Evolutionary conservation across 2,888 invertebrate species (phyloP).

Genomic region (Agriopis marginaria): DNA sequence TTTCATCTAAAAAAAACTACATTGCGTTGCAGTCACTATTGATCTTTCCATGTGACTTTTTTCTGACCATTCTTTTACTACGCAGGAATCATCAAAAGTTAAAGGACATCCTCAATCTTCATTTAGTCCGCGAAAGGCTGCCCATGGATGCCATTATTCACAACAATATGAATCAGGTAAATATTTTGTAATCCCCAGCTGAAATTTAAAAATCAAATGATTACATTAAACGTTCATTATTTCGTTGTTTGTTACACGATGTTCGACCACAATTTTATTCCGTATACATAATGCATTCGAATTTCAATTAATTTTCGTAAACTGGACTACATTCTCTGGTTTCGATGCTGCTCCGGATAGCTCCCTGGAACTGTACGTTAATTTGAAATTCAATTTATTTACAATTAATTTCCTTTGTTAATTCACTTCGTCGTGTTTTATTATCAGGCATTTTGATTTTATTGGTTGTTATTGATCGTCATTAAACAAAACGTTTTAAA

Average conservation of each 20-base stretch:
- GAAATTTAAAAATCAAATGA: constrained; percentile 28
- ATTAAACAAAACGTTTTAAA: constrained; percentile 45
- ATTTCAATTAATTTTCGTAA: constrained; percentile 57
- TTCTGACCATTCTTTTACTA: constrained; percentile 11
- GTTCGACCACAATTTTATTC: constrained; percentile 37
- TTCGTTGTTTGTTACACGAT: constrained; percentile 42
- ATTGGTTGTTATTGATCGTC: constrained; percentile 44
- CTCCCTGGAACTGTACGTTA: constrained; percentile 79
- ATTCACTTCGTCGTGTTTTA: constrained; percentile 45
- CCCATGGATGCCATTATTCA: constrained; percentile 91
- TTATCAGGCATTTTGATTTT: constrained; percentile 42
- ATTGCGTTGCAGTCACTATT: too few relatives aligned
- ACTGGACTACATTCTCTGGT: constrained; percentile 65
- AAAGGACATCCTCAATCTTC: constrained; percentile 92
- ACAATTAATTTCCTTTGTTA: constrained; percentile 41
- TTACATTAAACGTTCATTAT: constrained; percentile 45
- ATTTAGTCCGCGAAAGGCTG: constrained; percentile 92
- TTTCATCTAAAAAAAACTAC: neutral
- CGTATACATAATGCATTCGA: constrained; percentile 44
- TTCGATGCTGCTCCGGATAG: constrained; percentile 74
- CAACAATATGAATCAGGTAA: constrained; percentile 90
- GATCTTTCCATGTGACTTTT: neutral
- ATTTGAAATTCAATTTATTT: constrained; percentile 55
- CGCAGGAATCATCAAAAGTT: constrained; percentile 89
- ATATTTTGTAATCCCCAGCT: constrained; percentile 26